These are phyloP conservation scores for Cydia strobilella DNA, from an alignment of 1,140 invertebrate genomes.

Conservation along the genomic window DNA sequence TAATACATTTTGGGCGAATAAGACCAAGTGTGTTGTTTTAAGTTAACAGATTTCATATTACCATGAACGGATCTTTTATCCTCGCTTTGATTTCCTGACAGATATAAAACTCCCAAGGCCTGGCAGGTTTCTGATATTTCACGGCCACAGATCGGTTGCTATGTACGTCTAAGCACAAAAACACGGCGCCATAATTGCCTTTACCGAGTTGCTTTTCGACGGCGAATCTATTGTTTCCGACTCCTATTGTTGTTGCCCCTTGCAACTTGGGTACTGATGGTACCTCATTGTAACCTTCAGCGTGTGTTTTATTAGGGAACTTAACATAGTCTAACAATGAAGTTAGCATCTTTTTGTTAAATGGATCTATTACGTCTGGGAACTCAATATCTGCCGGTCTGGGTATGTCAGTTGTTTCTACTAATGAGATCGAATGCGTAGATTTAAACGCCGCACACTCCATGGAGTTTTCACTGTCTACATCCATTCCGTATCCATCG, in stretches of 20 bases:
- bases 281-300: constrained; percentile 72
- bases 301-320: constrained; percentile 80
- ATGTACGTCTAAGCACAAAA: constrained; percentile 81
- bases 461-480: constrained; percentile 80
- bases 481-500: constrained; percentile 76
- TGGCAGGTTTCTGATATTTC: constrained; percentile 89
- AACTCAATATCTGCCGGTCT: constrained; percentile 76
- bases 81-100: constrained; percentile 87
- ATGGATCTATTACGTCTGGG: constrained; percentile 79
- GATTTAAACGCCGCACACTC: constrained; percentile 76
- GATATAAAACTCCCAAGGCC: constrained; percentile 91
- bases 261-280: constrained; percentile 74
- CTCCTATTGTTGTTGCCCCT: constrained; percentile 57
- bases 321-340: constrained; percentile 81
- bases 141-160: constrained; percentile 84
- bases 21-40: not conserved
- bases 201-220: constrained; percentile 87
- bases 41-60: constrained; percentile 58
- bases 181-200: constrained; percentile 87
- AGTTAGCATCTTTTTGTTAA: constrained; percentile 78
- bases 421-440: constrained; percentile 72
- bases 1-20: no score
- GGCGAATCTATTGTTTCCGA: constrained; percentile 82
- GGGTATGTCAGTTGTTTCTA: constrained; percentile 76
- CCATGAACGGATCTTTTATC: constrained; percentile 85